Evolutionary conservation across 2,113 vertebrate species (phyloP), one percentile per base, ranked within the genome.

Genomic region (Lagopus muta): DNA sequence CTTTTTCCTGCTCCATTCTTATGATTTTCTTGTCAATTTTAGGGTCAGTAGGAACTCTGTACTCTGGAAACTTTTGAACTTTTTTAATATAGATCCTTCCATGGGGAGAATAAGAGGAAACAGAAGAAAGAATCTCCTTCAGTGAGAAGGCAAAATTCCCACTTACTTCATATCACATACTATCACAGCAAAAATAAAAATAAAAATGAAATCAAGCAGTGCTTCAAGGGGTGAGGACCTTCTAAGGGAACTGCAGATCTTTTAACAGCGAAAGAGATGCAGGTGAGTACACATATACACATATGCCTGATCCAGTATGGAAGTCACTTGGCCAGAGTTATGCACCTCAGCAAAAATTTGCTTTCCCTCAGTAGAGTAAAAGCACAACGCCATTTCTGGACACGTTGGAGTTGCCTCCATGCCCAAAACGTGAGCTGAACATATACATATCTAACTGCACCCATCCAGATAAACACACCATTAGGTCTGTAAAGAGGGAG

Each of bases 21-120:
- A 98, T 98, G 66, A 98, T 96, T 95, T 98, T 99, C 97, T 97
- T 98, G 95, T 98, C 98, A 96, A 98, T 98, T 96, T 98, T 98
- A 72, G 98, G 98, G 81, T 99, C 98, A 84, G 97, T 98, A 69
- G 98, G 97, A 97, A 99, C 98, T 90, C 97, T 96, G 92, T 98
- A 98, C 67, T 98, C 98, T 10, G 97, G 98, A 96, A 99, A 99
- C 94, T 99, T 99, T 57, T 98, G 97, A 66, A 99, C 98, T 88
- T 99, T 99, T 97, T 99, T 99, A 84, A 99, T 98, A 87, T 99
- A 99, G 96, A 99, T 99, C 93, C 98, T 99, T 93, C 72, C 97
- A 85, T 78, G 34, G 70, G 21, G 42, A 8, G 10, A 15, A 28
- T 48, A 50, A 50, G 27, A 45, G 40, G 25, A 32, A 10, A 45